Base-by-base conservation (phyloP, 2,888 invertebrate genomes). In the Himalopsyche anomala region DNA sequence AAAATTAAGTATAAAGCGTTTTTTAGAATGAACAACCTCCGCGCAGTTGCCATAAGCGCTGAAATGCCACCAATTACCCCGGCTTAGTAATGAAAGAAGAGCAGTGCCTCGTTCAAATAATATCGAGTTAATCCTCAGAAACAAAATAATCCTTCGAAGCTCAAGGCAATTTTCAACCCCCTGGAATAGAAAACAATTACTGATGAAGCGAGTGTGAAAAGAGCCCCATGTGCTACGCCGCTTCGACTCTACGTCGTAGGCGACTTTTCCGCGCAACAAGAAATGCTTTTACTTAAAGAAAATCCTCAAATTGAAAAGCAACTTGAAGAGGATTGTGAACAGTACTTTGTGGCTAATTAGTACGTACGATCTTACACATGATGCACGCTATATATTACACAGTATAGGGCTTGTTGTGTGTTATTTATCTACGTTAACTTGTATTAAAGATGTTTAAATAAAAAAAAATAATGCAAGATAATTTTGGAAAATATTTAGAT, bases 161-260 rank as follows among this genome's bases (percentile, higher is more conserved):
- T 81, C 81, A 45, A 85, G 87, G 87, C 84, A 86, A 86, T 87
- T 86, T 85, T 81, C 82, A 69, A 69, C 38, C 81, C 86, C 87
- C 74, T 74, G 86, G 84, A 88, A 88, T 88, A 84, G 86, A 88
- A 88, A 88, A 88, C 88, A 88, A 88, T 88, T 88, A 88, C 86
- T 81, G 84, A 81, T 28, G 54, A 38, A 42, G 56, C 40, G 79
- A 79, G 84, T 69, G 85, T 83, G 83, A 62, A 69, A 81, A 85
- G 81, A 74, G 42, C 69, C 83, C 40, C 82, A 55, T 82, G 82
- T 82, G 82, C 54, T 45, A 81, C 51, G 28, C 28, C n/a, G 17
- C 82, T 40, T 36, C 36, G n/a, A 19, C 38, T 17, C 62, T 55
- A 38, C 74, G 11, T 28, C 36, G 74, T 74, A 38, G 36, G 19